Evolutionary conservation across 1,140 invertebrate genomes (phyloP).

Genomic region (Neuroterus valhalla): DNA sequence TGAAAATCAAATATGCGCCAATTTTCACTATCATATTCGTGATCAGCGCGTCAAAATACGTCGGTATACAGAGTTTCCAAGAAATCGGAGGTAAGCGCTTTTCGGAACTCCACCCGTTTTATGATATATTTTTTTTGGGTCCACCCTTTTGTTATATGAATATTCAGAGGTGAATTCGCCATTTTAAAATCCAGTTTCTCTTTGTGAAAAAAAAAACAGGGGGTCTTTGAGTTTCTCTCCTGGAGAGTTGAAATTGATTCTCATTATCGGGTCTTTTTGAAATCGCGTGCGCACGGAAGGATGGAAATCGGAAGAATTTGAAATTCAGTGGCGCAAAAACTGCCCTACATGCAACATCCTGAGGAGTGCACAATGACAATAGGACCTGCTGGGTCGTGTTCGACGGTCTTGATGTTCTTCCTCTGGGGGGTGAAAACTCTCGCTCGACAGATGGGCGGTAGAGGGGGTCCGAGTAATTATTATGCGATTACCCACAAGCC

Average conservation of each 20-base stretch:
- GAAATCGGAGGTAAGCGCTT: too few relatives aligned
- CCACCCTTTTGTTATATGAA: too few relatives aligned
- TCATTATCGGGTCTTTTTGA: constrained; percentile 42
- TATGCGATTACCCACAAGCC: constrained; percentile 75
- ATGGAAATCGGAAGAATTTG: constrained; percentile 50
- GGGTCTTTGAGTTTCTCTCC: background rate
- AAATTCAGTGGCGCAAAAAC: constrained; percentile 47
- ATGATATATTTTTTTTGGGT: too few relatives aligned
- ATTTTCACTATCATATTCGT: too few relatives aligned
- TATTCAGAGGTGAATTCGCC: too few relatives aligned
- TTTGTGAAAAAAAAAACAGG: background rate
- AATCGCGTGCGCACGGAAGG: constrained; percentile 46
- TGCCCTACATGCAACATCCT: constrained; percentile 48
- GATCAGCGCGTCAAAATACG: too few relatives aligned
- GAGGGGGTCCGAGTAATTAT: constrained; percentile 73
- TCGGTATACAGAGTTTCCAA: too few relatives aligned
- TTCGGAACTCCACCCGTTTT: too few relatives aligned
- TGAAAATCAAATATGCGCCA: too few relatives aligned
- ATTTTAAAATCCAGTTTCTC: background rate
- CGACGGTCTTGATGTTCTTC: constrained; percentile 58
- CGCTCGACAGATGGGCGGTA: constrained; percentile 70
- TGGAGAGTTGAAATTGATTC: constrained; percentile 26
- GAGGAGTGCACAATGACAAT: constrained; percentile 63
- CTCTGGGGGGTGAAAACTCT: constrained; percentile 59
- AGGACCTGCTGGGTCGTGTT: constrained; percentile 69